phyloP scores from a whole-genome alignment of 2,888 invertebrate species.

The Aquatica leii region DNA sequence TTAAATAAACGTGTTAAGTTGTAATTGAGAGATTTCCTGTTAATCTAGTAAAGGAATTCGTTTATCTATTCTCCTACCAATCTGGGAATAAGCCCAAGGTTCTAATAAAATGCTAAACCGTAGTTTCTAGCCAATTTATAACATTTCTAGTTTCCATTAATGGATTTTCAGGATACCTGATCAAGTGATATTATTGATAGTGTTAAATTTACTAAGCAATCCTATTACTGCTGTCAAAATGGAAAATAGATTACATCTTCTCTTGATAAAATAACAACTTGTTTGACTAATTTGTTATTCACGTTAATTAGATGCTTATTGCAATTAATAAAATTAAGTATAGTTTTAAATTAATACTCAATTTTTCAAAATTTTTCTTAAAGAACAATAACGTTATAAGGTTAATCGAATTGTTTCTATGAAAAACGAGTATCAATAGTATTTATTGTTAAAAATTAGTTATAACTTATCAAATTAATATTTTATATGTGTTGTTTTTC shows the following conservation, averaged over 20 bases:
- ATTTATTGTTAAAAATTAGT: too few species aligned
- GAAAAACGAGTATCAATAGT: too few species aligned
- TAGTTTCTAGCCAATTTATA: background rate
- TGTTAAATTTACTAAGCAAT: background rate
- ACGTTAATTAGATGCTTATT: too few species aligned
- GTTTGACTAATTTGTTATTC: too few species aligned
- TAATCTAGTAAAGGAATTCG: background rate
- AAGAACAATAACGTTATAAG: too few species aligned
- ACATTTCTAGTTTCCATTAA: slow-evolving; percentile 7
- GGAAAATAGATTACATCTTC: background rate
- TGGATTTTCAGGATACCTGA: slow-evolving; percentile 11
- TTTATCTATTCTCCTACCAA: background rate
- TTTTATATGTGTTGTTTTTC: too few species aligned
- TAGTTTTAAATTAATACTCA: too few species aligned
- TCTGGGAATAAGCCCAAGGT: background rate
- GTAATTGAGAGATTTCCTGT: background rate
- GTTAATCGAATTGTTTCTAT: too few species aligned
- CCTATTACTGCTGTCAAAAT: slow-evolving; percentile 5
- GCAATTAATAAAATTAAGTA: too few species aligned
- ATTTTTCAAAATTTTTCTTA: too few species aligned
- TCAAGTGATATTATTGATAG: slow-evolving; percentile 8
- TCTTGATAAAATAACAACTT: too few species aligned
- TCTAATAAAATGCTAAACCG: slow-evolving; percentile 1
- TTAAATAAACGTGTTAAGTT: background rate
- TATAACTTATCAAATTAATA: too few species aligned